Base-by-base conservation (phyloP, 2,113 vertebrate species). In the Psilopsiagon aurifrons region DNA sequence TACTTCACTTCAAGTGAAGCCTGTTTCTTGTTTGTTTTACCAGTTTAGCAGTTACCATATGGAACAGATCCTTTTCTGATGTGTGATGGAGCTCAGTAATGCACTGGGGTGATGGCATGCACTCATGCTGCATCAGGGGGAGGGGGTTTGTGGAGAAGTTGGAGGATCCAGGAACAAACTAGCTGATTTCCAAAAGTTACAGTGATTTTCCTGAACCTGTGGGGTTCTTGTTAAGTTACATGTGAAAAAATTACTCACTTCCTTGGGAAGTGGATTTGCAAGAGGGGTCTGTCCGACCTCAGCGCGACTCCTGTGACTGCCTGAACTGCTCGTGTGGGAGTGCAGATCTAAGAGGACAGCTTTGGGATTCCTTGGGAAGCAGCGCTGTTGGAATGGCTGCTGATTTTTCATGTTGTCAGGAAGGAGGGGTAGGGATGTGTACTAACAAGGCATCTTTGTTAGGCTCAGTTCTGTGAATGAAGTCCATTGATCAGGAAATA, bases 321-420 rank as follows among this genome's bases (percentile, higher is more conserved):
- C 90, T 96, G 96, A 97, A 67, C 96, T 67, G 23, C 29, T 11
- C 51, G 49, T 70, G 87, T 63, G 70, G 91, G 95, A 94, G 95
- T 73, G 86, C 76, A 13, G 39, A 87, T 76, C 75, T 87, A 76
- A 86, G 90, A 27, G 88, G 92, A 59, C 78, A 86, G 91, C 15
- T 3, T 2, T 2, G 59, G n/a, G 88, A 79, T 90, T 63, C 71
- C 86, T 82, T 92, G 96, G 96, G 96, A 90, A 96, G 74, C 13
- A 3, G 41, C 20, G 3, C 31, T 79, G 84, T 60, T 31, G 11
- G 86, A 76, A 55, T 1, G 37, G 83, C 74, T 22, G 91, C 87
- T 91, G 89, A 66, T 89, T 77, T 67, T 70, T 92, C 88, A 70
- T 90, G 77, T 71, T 90, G 92, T 55, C 93, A 93, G 94, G 90